Evolutionary conservation across 2,113 vertebrate genomes (phyloP).

Genomic region (Dasyornis broadbenti): DNA sequence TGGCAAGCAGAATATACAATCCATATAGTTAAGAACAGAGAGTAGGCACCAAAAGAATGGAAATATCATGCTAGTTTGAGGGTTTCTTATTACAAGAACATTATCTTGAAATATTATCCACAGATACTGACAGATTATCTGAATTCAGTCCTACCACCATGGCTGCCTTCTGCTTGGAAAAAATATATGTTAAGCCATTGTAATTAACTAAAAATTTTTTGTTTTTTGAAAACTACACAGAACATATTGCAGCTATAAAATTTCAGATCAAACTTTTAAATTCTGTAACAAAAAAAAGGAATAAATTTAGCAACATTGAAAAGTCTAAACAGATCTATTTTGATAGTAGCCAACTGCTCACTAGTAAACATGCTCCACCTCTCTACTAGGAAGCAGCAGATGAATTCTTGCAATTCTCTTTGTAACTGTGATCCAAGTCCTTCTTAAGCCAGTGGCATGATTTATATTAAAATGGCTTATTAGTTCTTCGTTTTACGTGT

Average conservation of each 20-base stretch:
- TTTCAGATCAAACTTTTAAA: neutral
- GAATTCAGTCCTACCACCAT: neutral
- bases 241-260: neutral
- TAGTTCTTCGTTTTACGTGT: neutral
- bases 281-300: neutral
- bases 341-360: neutral
- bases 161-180: neutral
- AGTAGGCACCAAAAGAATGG: neutral
- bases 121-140: neutral
- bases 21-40: neutral
- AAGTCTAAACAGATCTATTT: neutral
- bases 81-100: neutral
- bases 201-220: neutral
- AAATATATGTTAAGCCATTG: neutral
- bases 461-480: neutral
- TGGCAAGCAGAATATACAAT: neutral
- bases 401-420: conserved; percentile 18
- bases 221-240: neutral
- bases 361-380: neutral
- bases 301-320: neutral
- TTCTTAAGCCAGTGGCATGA: neutral
- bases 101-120: neutral
- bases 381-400: neutral
- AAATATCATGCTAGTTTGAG: neutral
- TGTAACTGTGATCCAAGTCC: neutral